Evolutionary conservation across 1,140 invertebrate genomes (phyloP), one percentile per base, ranked within the genome.

Genomic region (Philotrypesis tridentata): DNA sequence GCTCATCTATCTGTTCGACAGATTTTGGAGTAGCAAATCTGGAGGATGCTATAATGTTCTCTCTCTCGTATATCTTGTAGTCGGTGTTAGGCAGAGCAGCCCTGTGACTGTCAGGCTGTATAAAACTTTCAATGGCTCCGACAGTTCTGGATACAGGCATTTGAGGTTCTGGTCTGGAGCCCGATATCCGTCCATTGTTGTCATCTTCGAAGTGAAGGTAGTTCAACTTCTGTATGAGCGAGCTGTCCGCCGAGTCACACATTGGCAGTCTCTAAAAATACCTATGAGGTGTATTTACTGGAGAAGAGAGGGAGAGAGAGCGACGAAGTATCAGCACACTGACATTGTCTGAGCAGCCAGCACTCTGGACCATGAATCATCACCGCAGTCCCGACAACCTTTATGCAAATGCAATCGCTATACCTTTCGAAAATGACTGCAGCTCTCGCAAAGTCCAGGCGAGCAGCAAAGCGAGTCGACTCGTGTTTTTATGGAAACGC

Each of bases 21-120:
- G 94, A 92, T 86, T 96, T 96, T 17, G 95, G 95, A 14, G 95
- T 95, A 6, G 95, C 94, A 89, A 95, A 96, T 86, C 96, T 95
- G 1, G 95, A 95, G 27, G 95, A 94, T 37, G 95, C 94, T 85
- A 96, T 94, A 31, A 95, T 92, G 82, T 93, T 94, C 33, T 93
- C 92, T 63, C 94, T 92, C 82, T 95, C 94, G 79, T 95, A 95
- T 21, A 94, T 88, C 80, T 94, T 94, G 84, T 94, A 95, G 77
- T 95, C 94, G 27, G 79, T 60, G 11, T 85, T n/a, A 2, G 85
- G 76, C 25, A 84, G 40, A 48, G 82, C 21, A 79, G 83, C 29
- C 80, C 86, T 68, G 40, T 86, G 84, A 4, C 87, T 81, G 5
- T 90, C 89, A 14, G 92, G 89, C 29, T 92, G 90, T 12, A 92